Evolutionary conservation across 1,140 invertebrate species (phyloP).

Genomic region (Episyrphus balteatus): DNA sequence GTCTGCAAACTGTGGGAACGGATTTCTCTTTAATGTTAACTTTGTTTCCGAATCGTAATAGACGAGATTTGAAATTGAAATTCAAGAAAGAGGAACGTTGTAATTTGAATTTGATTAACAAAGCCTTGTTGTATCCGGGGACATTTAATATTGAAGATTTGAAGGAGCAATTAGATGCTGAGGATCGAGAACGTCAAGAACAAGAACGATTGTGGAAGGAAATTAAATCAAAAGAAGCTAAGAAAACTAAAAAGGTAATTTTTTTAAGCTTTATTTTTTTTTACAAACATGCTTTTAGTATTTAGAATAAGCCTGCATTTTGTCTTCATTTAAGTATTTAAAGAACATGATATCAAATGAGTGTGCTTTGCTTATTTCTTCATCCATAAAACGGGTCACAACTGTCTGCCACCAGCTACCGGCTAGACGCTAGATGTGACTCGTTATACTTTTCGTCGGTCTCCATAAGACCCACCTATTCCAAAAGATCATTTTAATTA

Average conservation of each 20-base stretch:
- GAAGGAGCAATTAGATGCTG: constrained; percentile 35
- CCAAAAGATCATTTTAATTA: too few species aligned
- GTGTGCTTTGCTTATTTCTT: too few species aligned
- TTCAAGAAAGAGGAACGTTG: constrained; percentile 42
- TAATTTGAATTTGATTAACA: constrained; percentile 36
- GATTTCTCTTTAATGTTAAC: constrained; percentile 80
- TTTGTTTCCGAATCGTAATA: constrained; percentile 64
- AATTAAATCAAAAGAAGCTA: constrained; percentile 10
- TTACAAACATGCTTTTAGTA: neutral
- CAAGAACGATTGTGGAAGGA: constrained; percentile 18
- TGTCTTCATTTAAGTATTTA: neutral
- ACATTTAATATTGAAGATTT: constrained; percentile 39
- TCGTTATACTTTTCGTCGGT: too few species aligned
- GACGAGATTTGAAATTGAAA: constrained; percentile 66
- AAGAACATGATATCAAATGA: neutral
- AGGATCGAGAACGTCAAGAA: constrained; percentile 28
- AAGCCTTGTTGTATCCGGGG: constrained; percentile 38
- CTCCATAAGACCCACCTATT: too few species aligned
- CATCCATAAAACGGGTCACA: too few species aligned
- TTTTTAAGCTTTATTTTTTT: neutral
- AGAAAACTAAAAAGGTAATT: constrained; percentile 17
- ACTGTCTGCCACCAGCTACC: too few species aligned
- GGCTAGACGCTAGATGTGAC: too few species aligned
- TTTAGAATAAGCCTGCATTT: neutral
- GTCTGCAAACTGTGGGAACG: constrained; percentile 75